Base-by-base conservation (phyloP, 2,797 vertebrate genomes). In the Gymnothorax reevesii region DNA sequence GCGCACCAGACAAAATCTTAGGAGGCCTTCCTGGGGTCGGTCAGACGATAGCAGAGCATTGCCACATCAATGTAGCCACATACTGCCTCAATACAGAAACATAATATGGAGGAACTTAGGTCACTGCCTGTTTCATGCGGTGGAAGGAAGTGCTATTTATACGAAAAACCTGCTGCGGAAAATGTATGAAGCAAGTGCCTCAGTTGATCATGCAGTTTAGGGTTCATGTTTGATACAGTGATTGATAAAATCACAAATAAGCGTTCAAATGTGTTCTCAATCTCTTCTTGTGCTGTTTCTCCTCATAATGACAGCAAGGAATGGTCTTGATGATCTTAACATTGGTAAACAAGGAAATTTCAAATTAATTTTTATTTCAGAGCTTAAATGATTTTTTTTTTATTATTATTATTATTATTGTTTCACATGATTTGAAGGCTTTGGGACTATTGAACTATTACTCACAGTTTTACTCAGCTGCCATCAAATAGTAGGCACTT, bases 121-220 rank as follows among this genome's bases (percentile, higher is more conserved):
- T 80, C 77, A 80, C 77, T 55, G 25, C 52, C 52, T 54, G 22
- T 7, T n/a, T 25, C 15, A 25, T 27, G 64, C 66, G 25, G 49
- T 85, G 84, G 84, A 62, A 85, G 84, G 84, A 85, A 85, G 66
- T 85, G 15, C 64, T 84, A 85, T 85, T 85, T 85, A 85, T 85
- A 85, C 49, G 12, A n/a, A 85, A 17, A 85, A 17, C 22, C 20
- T 69, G 84, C 12, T 25, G 25, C 27, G 73, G 64, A 52, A 85
- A 85, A 66, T 22, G 20, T 80, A 22, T 80, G 7, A 77, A 83
- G 82, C 1, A 64, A 64, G 13, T 20, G 83, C 59, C 20, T 13
- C 25, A 49, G 12, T 17, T 49, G 60, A 22, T n/a, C 9, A 42
- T 15, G 33, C 42, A 49, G 60, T 7, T 15, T 33, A 64, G 42